Evolutionary conservation across 2,888 invertebrate genomes (phyloP), one percentile per base, ranked within the genome.

Genomic region (Caenorhabditis japonica): DNA sequence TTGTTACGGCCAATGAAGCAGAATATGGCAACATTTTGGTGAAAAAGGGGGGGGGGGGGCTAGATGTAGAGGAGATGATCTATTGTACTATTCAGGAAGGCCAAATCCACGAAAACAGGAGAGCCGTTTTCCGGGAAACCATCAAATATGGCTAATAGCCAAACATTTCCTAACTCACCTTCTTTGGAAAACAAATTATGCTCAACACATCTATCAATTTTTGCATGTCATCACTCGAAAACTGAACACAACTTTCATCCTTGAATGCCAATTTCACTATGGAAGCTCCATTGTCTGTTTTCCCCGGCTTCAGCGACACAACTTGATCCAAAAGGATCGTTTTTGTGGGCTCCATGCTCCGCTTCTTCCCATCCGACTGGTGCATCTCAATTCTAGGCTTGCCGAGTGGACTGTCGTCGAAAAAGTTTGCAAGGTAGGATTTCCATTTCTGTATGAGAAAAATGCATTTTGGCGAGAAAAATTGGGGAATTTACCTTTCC

Each of bases 361-460:
- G 56, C 39, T 58, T 52, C 15, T 69, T 74, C 1, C 34, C 46
- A 13, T 74, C 74, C 19, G 34, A 34, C n/a, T 58, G 68, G 46
- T 58, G 69, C 15, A 74, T 36, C 41, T 74, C 74, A 15, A 74
- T 74, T 38, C 74, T 41, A 1, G 68, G 30, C 34, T 74, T 74
- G 4, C 74, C 74, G n/a, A 74, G 25, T 5, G 47, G 21, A 27
- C 36, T 69, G 17, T 62, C 68, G 10, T 68, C 61, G 33, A 62
- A 74, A 17, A 74, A 68, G 15, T 30, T 59, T 17, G 74, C 74
- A 1, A 62, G 44, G 47, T 62, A 62, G 15, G 46, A 43, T n/a
- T 74, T 74, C 68, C 68, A 74, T 59, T 74, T 74, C 74, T 74
- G 56, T n/a, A 64, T 34, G 23, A n/a, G 5, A n/a, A 34, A 0